Evolutionary conservation across 2,113 vertebrate genomes (phyloP).

Genomic region (Aegotheles bennettii): DNA sequence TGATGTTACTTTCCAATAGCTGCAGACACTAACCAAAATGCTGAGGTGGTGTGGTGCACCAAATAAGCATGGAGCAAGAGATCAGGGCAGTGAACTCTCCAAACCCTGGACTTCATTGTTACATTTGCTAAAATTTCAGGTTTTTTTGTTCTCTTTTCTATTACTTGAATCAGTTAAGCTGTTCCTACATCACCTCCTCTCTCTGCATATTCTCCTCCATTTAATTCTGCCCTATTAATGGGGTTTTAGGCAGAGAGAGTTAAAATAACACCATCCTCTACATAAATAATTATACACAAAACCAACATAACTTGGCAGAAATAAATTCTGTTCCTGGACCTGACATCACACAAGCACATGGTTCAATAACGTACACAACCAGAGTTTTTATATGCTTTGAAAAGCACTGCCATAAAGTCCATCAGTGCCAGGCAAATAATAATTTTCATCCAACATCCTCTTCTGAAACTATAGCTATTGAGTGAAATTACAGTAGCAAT

Average conservation of each 20-base stretch:
- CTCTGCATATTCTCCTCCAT: background rate
- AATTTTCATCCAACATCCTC: background rate
- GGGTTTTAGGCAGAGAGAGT: background rate
- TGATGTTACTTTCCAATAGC: background rate
- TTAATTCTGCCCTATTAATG: background rate
- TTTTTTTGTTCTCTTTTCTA: accelerated
- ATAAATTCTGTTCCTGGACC: background rate
- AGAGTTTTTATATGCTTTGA: background rate
- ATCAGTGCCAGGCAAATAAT: background rate
- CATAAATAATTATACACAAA: background rate
- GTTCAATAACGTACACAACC: background rate
- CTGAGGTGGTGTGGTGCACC: background rate
- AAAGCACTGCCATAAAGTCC: background rate
- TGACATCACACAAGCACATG: background rate
- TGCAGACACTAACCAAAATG: background rate
- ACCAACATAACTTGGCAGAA: background rate
- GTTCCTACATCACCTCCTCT: background rate
- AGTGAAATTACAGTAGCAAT: background rate
- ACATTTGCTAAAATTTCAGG: background rate
- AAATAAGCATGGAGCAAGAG: background rate
- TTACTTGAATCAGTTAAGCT: background rate
- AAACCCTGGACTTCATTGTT: background rate
- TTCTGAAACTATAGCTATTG: background rate
- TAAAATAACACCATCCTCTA: background rate
- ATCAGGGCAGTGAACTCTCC: background rate